Evolutionary conservation across 2,113 vertebrate genomes (phyloP), one percentile per base, ranked within the genome.

Genomic region (Pollimyrus isidori): DNA sequence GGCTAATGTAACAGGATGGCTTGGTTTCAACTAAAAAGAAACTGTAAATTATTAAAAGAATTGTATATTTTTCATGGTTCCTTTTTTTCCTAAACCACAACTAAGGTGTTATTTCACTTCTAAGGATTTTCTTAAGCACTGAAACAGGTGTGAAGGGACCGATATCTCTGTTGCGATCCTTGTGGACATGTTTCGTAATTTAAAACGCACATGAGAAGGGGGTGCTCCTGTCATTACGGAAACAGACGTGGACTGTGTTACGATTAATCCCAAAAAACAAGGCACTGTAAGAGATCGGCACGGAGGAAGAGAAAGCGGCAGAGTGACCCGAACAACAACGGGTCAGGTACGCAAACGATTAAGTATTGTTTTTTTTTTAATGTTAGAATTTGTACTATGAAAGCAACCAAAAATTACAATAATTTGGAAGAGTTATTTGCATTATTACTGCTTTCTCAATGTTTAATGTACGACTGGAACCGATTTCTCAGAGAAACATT

Each of bases 321-420:
- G 7, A 65, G 90, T 86, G 73, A 89, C 39, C 90, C 90, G 65
- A 90, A 53, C 89, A 23, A 50, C 88, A 89, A 90, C 85, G 84
- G 35, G 91, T 88, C 88, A 89, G 90, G 87, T 91, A 90, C 83
- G 89, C 91, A 90, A 90, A 89, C 89, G 89, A 93, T 92, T 84
- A 93, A 88, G 50, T 95, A 93, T 94, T 94, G 94, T 94, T 92
- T 94, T 94, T 94, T 92, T 95, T 95, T 94, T 92, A 95, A 95
- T 94, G 94, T 90, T 91, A 91, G 91, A 88, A 92, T 92, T 93
- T 94, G 92, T 94, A 93, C 94, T 93, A 90, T 93, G 49, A 92
- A 93, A 93, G 88, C 93, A 92, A 93, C 93, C 92, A 93, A 92
- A 94, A 92, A 56, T 56, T 91, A 94, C 93, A 92, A 88, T 91